Percentiles rank a stretch among this genome's conserved stretches.
These are phyloP conservation scores for Styela clava DNA, from an alignment of 23 tunicate species.

Conservation along the genomic window DNA sequence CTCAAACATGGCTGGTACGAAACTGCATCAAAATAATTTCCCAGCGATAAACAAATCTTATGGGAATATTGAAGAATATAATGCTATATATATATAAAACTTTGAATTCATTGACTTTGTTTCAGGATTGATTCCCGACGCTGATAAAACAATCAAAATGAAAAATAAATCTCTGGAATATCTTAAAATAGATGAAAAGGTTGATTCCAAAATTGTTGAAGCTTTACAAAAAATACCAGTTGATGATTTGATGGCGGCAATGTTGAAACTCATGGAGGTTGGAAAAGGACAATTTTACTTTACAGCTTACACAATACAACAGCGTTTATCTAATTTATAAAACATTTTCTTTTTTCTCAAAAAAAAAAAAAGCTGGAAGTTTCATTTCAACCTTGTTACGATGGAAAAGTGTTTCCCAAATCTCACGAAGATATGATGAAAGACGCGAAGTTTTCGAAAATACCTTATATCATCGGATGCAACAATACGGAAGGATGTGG, in stretches of 20 bases:
- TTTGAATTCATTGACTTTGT: background rate
- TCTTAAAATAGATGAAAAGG: constrained; percentile 20
- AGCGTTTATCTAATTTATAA: background rate
- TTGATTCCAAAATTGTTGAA: constrained; percentile 9
- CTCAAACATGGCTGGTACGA: background rate
- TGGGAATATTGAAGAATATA: no score
- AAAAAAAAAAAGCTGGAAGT: no score
- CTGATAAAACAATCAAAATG: background rate
- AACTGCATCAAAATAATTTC: no score
- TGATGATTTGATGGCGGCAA: constrained; percentile 22
- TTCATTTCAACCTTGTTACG: background rate
- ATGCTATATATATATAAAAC: no score
- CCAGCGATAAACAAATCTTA: no score
- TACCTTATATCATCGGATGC: constrained; percentile 54
- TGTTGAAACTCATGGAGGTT: background rate
- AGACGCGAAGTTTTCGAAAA: constrained; percentile 16
- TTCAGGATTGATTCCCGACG: constrained; percentile 23
- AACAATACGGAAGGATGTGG: constrained; percentile 53
- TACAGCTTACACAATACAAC: background rate
- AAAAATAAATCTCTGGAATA: constrained; percentile 13
- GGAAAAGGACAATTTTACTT: background rate
- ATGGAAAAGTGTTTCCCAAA: constrained; percentile 39
- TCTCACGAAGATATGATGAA: background rate
- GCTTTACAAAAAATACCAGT: constrained; percentile 29
- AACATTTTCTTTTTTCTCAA: constrained; percentile 3